phyloP scores from a whole-genome alignment of 2,797 vertebrate genomes.

The Remorina albescens region DNA sequence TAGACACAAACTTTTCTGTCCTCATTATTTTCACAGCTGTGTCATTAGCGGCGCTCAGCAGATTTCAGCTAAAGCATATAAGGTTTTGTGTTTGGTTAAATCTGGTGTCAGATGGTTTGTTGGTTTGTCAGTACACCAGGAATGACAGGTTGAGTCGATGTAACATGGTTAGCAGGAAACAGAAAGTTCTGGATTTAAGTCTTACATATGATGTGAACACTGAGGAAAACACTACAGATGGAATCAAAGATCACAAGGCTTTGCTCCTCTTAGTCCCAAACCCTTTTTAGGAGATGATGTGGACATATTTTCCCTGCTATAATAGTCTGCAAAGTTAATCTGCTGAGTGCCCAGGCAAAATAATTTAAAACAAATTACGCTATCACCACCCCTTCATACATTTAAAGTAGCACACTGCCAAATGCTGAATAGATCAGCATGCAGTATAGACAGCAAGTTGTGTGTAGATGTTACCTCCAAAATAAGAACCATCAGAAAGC shows the following conservation, averaged over 20 bases:
- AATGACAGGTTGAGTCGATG: too few relatives aligned
- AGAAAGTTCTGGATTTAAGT: conserved; percentile 52
- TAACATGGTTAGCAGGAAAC: too few relatives aligned
- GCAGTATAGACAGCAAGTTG: conserved; percentile 27
- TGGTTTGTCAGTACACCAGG: neutral
- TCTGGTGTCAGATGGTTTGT: neutral
- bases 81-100: conserved; percentile 2
- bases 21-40: conserved; percentile 19
- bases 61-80: conserved; percentile 9
- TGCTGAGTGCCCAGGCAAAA: conserved; percentile 80
- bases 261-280: conserved; percentile 66
- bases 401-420: conserved; percentile 27
- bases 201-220: conserved; percentile 62
- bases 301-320: conserved; percentile 63
- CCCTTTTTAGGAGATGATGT: conserved; percentile 81
- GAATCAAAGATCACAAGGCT: conserved; percentile 73
- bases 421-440: conserved; percentile 40
- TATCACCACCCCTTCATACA: conserved; percentile 59
- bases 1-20: conserved; percentile 22
- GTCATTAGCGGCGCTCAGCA: conserved; percentile 2
- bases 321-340: conserved; percentile 79
- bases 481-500: conserved; percentile 97
- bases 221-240: conserved; percentile 63
- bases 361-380: conserved; percentile 68
- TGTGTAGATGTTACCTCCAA: conserved; percentile 88